Evolutionary conservation across 2,888 invertebrate genomes (phyloP).

Genomic region (Chrysopilus asiliformis): DNA sequence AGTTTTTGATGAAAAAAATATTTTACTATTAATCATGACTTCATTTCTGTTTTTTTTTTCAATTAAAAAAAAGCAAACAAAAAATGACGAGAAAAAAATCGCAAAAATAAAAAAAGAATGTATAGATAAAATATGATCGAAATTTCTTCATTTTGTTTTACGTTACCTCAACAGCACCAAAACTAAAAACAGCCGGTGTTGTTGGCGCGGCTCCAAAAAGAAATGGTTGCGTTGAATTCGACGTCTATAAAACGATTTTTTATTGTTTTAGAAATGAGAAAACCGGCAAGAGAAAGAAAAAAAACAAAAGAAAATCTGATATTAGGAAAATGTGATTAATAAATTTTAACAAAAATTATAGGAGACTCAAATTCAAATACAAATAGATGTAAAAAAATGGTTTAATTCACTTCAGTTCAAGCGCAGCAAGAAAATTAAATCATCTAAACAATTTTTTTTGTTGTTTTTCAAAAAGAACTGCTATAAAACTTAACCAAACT

Average conservation of each 20-base stretch:
- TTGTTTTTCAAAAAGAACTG: not conserved
- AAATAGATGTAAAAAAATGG: not conserved
- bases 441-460: not conserved
- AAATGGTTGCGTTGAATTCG: conserved; percentile 23
- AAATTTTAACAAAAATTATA: too few relatives aligned
- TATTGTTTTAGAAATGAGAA: conserved; percentile 1
- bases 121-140: conserved; percentile 11
- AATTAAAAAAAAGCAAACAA: not conserved
- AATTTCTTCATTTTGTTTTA: conserved; percentile 10
- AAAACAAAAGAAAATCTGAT: too few relatives aligned
- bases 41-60: not conserved
- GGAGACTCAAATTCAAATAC: too few relatives aligned
- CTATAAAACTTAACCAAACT: not conserved
- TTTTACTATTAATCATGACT: too few relatives aligned
- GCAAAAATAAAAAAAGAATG: not conserved
- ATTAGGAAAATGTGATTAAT: too few relatives aligned
- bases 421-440: not conserved
- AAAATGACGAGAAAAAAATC: not conserved
- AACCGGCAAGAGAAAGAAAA: too few relatives aligned
- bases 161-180: conserved; percentile 21
- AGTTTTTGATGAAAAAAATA: too few relatives aligned
- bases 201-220: conserved; percentile 26
- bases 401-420: not conserved
- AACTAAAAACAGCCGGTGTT: conserved; percentile 25
- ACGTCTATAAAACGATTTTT: conserved; percentile 12